phyloP scores from a whole-genome alignment of 2,888 invertebrate species.

The Drosophila mayaguana region DNA sequence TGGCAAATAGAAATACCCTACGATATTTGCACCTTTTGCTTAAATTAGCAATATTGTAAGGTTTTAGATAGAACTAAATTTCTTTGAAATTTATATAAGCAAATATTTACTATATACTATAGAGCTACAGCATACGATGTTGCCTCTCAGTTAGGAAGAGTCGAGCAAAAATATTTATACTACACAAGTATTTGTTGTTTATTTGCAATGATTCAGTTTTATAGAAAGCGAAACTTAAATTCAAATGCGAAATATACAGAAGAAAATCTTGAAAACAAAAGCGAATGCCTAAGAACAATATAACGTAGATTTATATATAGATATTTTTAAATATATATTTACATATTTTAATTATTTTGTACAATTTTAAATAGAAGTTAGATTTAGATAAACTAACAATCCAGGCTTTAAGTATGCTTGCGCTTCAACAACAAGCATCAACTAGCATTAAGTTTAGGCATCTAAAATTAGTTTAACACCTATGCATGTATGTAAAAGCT shows the following conservation, averaged over 20 bases:
- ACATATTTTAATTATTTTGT: constrained; percentile 38
- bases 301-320: neutral
- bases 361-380: constrained; percentile 36
- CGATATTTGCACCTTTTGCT: neutral
- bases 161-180: neutral
- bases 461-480: constrained; percentile 66
- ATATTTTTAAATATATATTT: constrained; percentile 2
- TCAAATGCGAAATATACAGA: constrained; percentile 35
- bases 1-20: neutral
- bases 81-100: constrained; percentile 13
- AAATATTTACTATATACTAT: constrained; percentile 6
- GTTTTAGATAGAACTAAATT: constrained; percentile 17
- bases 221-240: constrained; percentile 51
- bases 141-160: constrained; percentile 2
- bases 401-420: constrained; percentile 53
- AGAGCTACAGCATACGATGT: neutral
- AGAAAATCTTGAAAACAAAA: constrained; percentile 37
- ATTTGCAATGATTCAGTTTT: constrained; percentile 41
- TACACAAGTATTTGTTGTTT: constrained; percentile 19
- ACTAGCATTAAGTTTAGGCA: constrained; percentile 58
- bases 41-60: constrained; percentile 20
- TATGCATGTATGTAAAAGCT: constrained; percentile 39
- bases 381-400: constrained; percentile 4
- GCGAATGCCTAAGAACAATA: constrained; percentile 15
- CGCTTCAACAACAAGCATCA: constrained; percentile 29